Conservation (phyloP, 2,113 vertebrate species). For the Notechis scutatus region DNA sequence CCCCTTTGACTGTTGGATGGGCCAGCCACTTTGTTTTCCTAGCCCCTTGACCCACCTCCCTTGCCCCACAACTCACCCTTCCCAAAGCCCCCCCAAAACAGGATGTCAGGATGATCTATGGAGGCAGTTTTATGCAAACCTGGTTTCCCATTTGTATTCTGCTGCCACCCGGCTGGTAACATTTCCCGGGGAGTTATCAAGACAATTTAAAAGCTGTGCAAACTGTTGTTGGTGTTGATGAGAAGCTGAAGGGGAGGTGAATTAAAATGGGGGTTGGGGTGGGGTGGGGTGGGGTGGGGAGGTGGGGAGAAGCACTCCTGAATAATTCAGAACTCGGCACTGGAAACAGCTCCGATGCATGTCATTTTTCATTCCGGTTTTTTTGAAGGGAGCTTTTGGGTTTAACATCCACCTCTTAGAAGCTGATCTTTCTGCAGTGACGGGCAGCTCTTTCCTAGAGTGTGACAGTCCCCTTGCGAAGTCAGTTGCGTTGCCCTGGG, state of each 20-base stretch:
- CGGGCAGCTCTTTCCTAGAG: neutral
- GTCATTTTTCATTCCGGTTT: neutral
- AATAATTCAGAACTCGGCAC: neutral
- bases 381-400: neutral
- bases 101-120: neutral
- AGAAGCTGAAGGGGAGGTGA: neutral
- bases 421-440: neutral
- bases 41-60: neutral
- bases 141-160: neutral
- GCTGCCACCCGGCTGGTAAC: neutral
- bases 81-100: neutral
- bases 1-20: neutral
- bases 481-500: neutral
- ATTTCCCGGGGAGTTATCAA: neutral
- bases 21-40: neutral
- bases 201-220: neutral
- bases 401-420: neutral
- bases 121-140: neutral
- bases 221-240: neutral
- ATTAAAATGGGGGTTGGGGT: neutral
- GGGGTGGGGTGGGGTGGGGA: neutral
- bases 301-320: neutral
- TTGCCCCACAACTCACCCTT: neutral
- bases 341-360: neutral
- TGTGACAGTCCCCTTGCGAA: slow-evolving; percentile 6